Conservation (phyloP, 2,113 vertebrate species). For the Toxotes chatareus region DNA sequence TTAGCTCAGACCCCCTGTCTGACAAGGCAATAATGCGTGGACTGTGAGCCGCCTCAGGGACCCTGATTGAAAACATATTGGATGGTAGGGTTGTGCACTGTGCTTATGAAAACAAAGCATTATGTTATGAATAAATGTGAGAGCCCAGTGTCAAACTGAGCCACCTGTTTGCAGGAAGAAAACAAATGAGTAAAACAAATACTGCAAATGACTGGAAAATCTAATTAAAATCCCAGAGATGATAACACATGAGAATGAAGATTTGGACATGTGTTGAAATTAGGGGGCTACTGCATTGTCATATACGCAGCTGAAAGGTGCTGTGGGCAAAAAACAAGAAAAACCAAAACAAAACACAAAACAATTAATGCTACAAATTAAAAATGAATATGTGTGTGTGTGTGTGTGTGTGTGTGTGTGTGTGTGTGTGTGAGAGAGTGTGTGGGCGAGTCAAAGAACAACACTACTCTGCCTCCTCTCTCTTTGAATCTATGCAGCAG, state of each 20-base stretch:
- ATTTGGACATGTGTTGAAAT: neutral
- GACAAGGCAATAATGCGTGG: conserved; percentile 67
- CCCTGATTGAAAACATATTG: conserved; percentile 77
- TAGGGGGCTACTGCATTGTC: neutral
- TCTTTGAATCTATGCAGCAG: conserved; percentile 61
- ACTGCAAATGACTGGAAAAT: conserved; percentile 1
- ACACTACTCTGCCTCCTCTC: conserved; percentile 60
- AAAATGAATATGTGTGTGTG: conserved; percentile 24
- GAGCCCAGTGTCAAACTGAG: conserved; percentile 59
- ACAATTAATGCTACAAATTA: conserved; percentile 30
- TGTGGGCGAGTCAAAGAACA: conserved; percentile 55
- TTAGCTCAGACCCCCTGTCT: conserved; percentile 60
- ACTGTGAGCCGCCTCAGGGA: conserved; percentile 62
- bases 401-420: conserved; percentile 1
- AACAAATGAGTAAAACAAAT: conserved; percentile 22
- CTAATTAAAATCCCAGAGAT: neutral
- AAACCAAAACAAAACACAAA: neutral
- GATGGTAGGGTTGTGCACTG: conserved; percentile 70
- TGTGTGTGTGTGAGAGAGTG: too few species aligned
- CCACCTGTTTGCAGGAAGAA: conserved; percentile 48
- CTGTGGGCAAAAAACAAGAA: neutral
- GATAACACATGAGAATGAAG: neutral
- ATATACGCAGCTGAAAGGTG: conserved; percentile 16
- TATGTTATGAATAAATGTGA: conserved; percentile 71
- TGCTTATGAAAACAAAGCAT: conserved; percentile 69